These are phyloP conservation scores for Perca flavescens DNA, from an alignment of 2,113 vertebrate species.

Conservation along the genomic window DNA sequence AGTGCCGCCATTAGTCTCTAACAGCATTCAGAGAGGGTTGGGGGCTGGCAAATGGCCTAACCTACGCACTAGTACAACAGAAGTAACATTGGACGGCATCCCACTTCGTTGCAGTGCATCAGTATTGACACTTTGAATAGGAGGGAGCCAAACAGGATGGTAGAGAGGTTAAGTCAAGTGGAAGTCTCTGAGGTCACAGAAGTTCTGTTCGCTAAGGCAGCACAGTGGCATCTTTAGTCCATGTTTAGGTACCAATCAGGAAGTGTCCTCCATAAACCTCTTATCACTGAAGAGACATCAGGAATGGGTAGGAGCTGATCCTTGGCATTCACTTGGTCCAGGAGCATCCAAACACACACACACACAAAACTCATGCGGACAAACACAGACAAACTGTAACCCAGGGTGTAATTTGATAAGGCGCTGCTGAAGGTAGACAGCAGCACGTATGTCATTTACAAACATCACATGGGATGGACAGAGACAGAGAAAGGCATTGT, in stretches of 20 bases:
- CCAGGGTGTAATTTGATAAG: constrained; percentile 67
- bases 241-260: not conserved
- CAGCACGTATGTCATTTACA: constrained; percentile 76
- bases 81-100: constrained; percentile 9
- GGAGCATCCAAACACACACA: constrained; percentile 14
- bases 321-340: not conserved
- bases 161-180: constrained; percentile 9
- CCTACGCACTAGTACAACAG: constrained; percentile 3
- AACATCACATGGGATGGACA: constrained; percentile 63
- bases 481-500: constrained; percentile 61
- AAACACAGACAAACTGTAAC: constrained; percentile 38
- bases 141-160: not conserved
- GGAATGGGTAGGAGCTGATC: constrained; percentile 22
- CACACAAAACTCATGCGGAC: not conserved
- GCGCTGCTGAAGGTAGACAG: constrained; percentile 38
- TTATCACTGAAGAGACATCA: not conserved
- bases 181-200: not conserved
- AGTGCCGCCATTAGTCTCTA: constrained; percentile 17
- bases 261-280: not conserved
- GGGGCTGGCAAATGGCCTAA: constrained; percentile 18
- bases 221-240: not conserved
- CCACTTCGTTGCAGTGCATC: constrained; percentile 22
- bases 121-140: not conserved
- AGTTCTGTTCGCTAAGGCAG: not conserved
- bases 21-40: not conserved